phyloP scores from a whole-genome alignment of 2,113 vertebrate species.

The Arvicanthis niloticus region DNA sequence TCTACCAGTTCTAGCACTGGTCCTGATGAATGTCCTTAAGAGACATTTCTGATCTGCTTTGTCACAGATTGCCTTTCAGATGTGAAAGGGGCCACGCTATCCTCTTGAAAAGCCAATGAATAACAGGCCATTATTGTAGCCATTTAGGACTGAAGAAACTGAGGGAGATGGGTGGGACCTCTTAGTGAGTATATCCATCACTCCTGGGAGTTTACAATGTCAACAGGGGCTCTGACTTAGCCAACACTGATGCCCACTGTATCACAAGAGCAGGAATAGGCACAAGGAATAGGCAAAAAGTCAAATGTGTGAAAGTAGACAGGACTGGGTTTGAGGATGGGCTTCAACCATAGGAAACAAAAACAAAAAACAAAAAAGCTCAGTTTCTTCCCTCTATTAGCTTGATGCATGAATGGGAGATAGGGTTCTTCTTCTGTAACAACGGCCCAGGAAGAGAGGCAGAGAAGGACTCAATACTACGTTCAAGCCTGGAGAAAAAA shows the following conservation, averaged over 20 bases:
- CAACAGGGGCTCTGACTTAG: neutral
- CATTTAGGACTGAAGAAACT: neutral
- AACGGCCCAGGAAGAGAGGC: neutral
- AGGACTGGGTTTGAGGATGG: neutral
- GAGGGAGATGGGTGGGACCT: too few species aligned
- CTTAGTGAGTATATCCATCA: rapidly evolving
- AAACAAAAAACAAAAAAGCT: too few species aligned
- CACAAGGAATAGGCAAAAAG: neutral
- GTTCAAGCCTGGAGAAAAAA: neutral
- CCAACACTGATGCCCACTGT: too few species aligned
- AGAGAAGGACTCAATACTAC: neutral
- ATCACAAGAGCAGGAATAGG: neutral
- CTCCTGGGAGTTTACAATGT: neutral
- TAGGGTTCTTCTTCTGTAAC: neutral
- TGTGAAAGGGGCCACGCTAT: rapidly evolving
- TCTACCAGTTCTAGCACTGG: neutral
- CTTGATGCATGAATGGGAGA: neutral
- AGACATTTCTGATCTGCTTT: neutral
- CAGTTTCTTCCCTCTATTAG: neutral
- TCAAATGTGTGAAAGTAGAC: neutral
- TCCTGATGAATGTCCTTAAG: neutral
- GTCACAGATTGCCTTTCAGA: rapidly evolving
- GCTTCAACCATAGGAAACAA: neutral
- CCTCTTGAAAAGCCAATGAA: neutral
- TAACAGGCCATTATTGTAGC: neutral